Evolutionary conservation across 2,888 invertebrate species (phyloP), one percentile per base, ranked within the genome.

Genomic region (Drosophila engyochracea): DNA sequence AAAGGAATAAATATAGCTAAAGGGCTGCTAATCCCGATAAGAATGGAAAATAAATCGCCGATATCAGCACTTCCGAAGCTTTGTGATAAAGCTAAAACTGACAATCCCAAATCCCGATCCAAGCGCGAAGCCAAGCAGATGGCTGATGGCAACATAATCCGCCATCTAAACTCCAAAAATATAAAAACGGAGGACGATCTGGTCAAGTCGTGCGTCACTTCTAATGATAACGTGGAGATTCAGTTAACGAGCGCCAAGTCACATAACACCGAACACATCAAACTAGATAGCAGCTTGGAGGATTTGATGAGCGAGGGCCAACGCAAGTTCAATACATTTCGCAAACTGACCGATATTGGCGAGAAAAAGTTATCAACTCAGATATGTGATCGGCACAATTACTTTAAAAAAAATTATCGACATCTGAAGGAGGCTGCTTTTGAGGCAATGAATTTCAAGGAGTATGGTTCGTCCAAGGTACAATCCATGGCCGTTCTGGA

Each of bases 101-200:
- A 59, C 0, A 68, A 71, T 1, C 93, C 93, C 0, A 12, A 33
- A 33, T 33, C 7, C 7, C 86, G 94, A 80, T 79, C 95, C 69
- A 94, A 95, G 92, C 72, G 93, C 25, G 91, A 91, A 80, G 90
- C 94, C 81, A 93, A 93, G 86, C 89, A 94, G 93, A 92, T 93
- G 82, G 61, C 93, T 79, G 74, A 91, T 85, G 33, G 93, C 83
- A 89, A 93, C 91, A 16, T 94, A 84, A 74, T 93, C 14, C 1
- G 4, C 7, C 3, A 14, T 22, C 4, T 22, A 22, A 47, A 14
- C 7, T 14, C 14, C 3, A 14, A 14, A 22, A 7, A 14, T 3
- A 0, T 1, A 14, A 22, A 44, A 22, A 14, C 1, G 14, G 85
- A 76, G 94, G 88, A 94, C 94, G 90, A 55, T 94, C 80, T 93